A percentile compares a stretch with the other conserved stretches of the same genome.
phyloP scores from a whole-genome alignment of 1,140 invertebrate genomes.

The Chrysoperla carnea region DNA sequence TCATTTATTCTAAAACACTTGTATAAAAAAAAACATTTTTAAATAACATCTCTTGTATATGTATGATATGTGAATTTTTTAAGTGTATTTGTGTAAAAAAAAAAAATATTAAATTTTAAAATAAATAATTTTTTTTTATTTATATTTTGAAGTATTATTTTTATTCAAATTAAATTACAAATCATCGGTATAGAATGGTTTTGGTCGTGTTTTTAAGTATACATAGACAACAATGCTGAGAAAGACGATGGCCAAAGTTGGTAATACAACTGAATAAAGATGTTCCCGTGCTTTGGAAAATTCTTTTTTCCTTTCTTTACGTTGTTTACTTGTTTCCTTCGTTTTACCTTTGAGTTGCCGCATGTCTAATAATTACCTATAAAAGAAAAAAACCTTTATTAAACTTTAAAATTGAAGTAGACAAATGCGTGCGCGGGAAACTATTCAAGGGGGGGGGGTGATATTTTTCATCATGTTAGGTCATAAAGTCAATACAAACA shows the following conservation, averaged over 20 bases:
- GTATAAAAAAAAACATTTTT: too few species aligned
- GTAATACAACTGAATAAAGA: constrained; percentile 55
- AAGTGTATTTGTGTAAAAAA: too few species aligned
- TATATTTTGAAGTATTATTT: too few species aligned
- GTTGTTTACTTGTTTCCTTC: constrained; percentile 69
- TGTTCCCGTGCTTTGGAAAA: constrained; percentile 60
- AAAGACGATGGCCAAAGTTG: constrained; percentile 45
- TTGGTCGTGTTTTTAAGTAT: constrained; percentile 56
- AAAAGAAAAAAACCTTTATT: constrained; percentile 4
- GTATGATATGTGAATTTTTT: too few species aligned
- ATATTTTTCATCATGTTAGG: too few species aligned
- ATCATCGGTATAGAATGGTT: neutral
- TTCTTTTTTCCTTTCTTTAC: constrained; percentile 63
- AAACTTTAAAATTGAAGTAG: neutral
- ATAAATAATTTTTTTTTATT: too few species aligned
- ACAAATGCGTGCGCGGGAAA: neutral
- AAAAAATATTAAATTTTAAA: too few species aligned
- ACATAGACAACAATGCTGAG: constrained; percentile 57
- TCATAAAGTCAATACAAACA: too few species aligned
- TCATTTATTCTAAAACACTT: too few species aligned
- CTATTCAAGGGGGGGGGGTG: too few species aligned
- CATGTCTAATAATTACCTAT: constrained; percentile 27
- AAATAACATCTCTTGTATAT: too few species aligned
- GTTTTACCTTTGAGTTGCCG: constrained; percentile 60
- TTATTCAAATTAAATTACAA: neutral